These are phyloP conservation scores for Manis javanica DNA, from an alignment of 2,797 vertebrate species.

Conservation along the genomic window DNA sequence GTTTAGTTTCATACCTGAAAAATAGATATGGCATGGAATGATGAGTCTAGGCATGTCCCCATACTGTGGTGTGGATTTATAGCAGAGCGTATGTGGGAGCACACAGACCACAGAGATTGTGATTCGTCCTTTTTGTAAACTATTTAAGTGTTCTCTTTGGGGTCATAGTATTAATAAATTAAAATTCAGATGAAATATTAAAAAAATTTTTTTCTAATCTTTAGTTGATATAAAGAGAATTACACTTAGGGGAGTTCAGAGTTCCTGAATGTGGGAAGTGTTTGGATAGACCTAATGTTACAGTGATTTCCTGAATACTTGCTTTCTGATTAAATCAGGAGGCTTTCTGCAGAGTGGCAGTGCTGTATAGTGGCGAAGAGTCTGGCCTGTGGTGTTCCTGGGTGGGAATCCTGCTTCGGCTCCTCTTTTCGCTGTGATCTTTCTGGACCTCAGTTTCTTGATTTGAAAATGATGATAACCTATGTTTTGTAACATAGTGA, in stretches of 20 bases:
- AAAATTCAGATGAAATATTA: slow-evolving; percentile 11
- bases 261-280: slow-evolving; percentile 2
- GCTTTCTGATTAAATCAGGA: slow-evolving; percentile 42
- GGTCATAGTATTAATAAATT: neutral
- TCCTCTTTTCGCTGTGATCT: neutral
- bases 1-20: slow-evolving; percentile 27
- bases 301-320: slow-evolving; percentile 36
- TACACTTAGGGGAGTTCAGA: slow-evolving; percentile 26
- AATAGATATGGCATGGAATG: slow-evolving; percentile 20
- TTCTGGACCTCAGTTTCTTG: neutral
- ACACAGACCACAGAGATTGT: neutral
- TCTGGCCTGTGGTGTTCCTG: slow-evolving; percentile 5
- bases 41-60: neutral
- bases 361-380: neutral
- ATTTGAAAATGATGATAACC: neutral
- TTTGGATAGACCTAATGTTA: neutral
- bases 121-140: neutral
- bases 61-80: neutral
- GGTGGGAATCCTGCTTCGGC: neutral
- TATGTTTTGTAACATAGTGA: neutral
- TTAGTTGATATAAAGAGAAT: slow-evolving; percentile 22
- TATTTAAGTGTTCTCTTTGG: neutral
- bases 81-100: neutral
- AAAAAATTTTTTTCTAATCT: neutral
- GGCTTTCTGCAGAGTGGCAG: neutral